phyloP scores from a whole-genome alignment of 2,797 vertebrate species.

The Bothrops alternatus region DNA sequence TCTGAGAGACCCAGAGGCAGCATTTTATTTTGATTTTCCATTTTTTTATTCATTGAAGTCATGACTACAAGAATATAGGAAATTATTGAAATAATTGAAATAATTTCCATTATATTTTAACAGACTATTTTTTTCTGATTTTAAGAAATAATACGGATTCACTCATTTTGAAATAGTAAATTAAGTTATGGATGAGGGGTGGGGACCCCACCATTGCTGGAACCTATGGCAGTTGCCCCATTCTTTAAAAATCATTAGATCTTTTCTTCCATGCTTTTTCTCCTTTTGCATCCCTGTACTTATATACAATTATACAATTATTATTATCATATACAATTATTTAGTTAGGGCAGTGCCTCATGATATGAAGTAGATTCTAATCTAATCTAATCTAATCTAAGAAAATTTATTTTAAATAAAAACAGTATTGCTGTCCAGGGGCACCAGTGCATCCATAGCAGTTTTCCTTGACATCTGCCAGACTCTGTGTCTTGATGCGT shows the following conservation, averaged over 20 bases:
- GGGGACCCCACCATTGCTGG: neutral
- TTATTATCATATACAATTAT: neutral
- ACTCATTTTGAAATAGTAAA: neutral
- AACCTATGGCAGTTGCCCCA: neutral
- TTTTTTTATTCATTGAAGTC: neutral
- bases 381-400: neutral
- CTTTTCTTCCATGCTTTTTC: neutral
- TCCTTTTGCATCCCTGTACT: too few relatives aligned
- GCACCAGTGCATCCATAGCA: neutral
- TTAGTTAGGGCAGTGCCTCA: neutral
- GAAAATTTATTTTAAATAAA: neutral
- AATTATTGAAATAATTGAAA: neutral
- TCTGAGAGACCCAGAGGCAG: neutral
- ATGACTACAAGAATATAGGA: neutral
- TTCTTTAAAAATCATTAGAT: neutral
- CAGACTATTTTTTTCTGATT: neutral
- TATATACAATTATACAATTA: neutral
- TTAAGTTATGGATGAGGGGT: neutral
- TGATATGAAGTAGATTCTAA: neutral
- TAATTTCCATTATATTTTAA: neutral
- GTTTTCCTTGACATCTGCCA: neutral
- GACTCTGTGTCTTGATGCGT: neutral
- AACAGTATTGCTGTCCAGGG: neutral
- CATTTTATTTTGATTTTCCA: neutral
- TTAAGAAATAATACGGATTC: neutral